Conservation (phyloP, 2,888 invertebrate genomes). For the Rhingia rostrata region DNA sequence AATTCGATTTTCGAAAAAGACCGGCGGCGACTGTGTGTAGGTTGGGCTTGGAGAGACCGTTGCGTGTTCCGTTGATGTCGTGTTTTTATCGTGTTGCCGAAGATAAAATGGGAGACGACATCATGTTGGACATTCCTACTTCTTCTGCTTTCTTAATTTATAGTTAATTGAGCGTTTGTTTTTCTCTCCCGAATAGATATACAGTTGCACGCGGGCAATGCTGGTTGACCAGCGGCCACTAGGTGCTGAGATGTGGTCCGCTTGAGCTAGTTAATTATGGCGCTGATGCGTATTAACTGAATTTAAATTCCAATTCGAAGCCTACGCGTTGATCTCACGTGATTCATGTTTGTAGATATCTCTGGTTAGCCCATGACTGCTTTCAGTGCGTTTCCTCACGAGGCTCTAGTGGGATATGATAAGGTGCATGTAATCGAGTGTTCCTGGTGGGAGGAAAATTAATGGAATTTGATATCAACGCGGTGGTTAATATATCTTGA, state of each 20-base stretch:
- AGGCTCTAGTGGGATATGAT: constrained; percentile 2
- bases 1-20: constrained; percentile 44
- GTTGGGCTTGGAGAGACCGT: constrained; percentile 27
- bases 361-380: constrained; percentile 23
- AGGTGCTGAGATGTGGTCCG: constrained; percentile 5
- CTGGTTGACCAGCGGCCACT: constrained; percentile 14
- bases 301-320: constrained; percentile 45
- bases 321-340: constrained; percentile 43
- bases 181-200: constrained; percentile 50
- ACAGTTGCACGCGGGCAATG: constrained; percentile 5
- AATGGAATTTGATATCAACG: background rate
- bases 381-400: constrained; percentile 10
- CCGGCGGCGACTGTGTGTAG: constrained; percentile 36
- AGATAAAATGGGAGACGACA: constrained; percentile 68
- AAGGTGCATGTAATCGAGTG: constrained; percentile 20
- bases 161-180: constrained; percentile 63
- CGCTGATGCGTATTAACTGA: constrained; percentile 37
- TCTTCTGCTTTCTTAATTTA: constrained; percentile 63
- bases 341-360: constrained; percentile 15
- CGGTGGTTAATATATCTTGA: constrained; percentile 19
- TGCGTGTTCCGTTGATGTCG: constrained; percentile 65
- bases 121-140: constrained; percentile 65
- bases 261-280: constrained; percentile 41
- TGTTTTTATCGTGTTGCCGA: constrained; percentile 66
- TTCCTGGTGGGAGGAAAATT: background rate